Percentiles rank a stretch among this genome's conserved stretches.
These are phyloP conservation scores for Sussaba pulchella DNA, from an alignment of 2,888 invertebrate species.

Conservation along the genomic window DNA sequence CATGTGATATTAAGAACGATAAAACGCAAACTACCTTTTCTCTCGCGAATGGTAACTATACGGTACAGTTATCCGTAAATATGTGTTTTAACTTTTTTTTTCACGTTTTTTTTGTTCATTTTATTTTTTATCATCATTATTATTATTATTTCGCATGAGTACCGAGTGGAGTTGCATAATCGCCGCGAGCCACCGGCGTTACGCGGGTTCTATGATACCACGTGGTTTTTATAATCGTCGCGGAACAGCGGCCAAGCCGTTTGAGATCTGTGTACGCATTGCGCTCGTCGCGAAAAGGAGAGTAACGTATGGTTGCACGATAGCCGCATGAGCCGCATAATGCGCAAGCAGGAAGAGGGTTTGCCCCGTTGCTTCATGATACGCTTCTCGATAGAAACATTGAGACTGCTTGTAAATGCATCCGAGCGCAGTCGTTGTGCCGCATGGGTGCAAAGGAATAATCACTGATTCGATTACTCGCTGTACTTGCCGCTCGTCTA, in stretches of 20 bases:
- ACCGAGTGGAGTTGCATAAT: slow-evolving; percentile 15
- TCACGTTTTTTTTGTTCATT: too few relatives aligned
- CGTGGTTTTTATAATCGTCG: slow-evolving; percentile 28
- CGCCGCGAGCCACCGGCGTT: slow-evolving; percentile 45
- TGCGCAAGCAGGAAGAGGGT: slow-evolving; percentile 41
- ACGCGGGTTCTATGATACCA: slow-evolving; percentile 35
- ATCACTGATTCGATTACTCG: background rate
- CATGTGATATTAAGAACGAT: slow-evolving; percentile 44
- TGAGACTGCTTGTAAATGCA: background rate
- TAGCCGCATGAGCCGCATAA: slow-evolving; percentile 46
- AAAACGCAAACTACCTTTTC: slow-evolving; percentile 44
- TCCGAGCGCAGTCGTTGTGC: background rate
- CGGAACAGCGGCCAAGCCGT: slow-evolving; percentile 12
- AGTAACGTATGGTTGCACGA: slow-evolving; percentile 36
- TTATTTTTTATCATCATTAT: too few relatives aligned
- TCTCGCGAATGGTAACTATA: slow-evolving; percentile 5
- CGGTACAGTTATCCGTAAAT: background rate
- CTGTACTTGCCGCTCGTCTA: background rate
- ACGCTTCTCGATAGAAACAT: slow-evolving; percentile 59
- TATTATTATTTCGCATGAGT: background rate
- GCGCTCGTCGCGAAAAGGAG: background rate
- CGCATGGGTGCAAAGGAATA: background rate
- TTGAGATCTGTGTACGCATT: slow-evolving; percentile 16
- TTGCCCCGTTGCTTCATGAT: slow-evolving; percentile 16
- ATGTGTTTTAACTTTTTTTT: slow-evolving; percentile 5